phyloP scores from a whole-genome alignment of 1,140 invertebrate species.

The Neuroterus valhalla region DNA sequence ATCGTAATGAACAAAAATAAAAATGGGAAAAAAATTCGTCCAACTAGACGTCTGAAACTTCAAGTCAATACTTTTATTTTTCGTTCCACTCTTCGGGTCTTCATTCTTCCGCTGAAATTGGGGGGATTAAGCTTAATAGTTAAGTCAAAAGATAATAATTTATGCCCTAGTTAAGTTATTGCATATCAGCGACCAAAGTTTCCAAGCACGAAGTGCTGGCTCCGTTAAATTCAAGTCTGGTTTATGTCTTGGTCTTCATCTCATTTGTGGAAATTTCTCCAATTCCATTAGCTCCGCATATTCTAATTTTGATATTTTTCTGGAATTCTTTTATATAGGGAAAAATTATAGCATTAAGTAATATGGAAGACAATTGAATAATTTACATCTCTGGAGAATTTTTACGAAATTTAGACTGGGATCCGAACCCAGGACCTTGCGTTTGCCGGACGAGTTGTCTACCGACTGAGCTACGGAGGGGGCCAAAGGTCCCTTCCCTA shows the following conservation, averaged over 20 bases:
- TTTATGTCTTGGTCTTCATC: constrained; percentile 18
- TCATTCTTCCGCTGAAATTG: too few relatives aligned
- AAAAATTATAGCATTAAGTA: neutral
- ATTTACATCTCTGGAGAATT: too few relatives aligned
- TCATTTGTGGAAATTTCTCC: constrained; percentile 5
- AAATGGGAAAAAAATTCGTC: too few relatives aligned
- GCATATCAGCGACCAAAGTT: constrained; percentile 20
- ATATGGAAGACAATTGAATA: neutral
- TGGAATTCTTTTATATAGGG: neutral
- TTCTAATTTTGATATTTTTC: neutral
- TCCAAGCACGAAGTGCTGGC: constrained; percentile 10
- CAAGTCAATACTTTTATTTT: too few relatives aligned
- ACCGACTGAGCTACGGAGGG: too few relatives aligned
- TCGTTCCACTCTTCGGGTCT: too few relatives aligned
- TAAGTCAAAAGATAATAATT: constrained; percentile 18
- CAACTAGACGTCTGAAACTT: too few relatives aligned
- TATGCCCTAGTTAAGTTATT: constrained; percentile 25
- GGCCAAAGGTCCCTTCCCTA: too few relatives aligned
- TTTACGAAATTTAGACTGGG: too few relatives aligned
- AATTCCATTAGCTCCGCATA: neutral
- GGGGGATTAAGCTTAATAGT: neutral
- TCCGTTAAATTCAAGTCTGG: constrained; percentile 14
- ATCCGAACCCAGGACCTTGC: too few relatives aligned
- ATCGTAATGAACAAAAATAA: too few relatives aligned
- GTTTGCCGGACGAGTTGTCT: too few relatives aligned